Evolutionary conservation across 2,797 vertebrate species (phyloP), one percentile per base, ranked within the genome.

Genomic region (Pitangus sulphuratus): DNA sequence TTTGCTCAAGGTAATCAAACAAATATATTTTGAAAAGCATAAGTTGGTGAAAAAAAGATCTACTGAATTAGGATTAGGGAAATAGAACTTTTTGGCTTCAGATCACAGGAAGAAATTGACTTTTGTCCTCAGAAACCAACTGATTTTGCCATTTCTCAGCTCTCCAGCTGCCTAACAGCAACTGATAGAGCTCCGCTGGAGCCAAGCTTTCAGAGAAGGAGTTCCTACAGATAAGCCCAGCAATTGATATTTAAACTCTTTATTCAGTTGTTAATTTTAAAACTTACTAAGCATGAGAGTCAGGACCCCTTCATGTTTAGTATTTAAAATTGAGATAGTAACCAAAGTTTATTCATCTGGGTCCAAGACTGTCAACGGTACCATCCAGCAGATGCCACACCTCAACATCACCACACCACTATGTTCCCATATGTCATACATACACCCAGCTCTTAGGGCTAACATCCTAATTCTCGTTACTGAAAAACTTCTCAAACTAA

Each of bases 1-100:
- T 94, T 66, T 69, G 39, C 53, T 91, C 60, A 30, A 17, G 40
- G 57, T 76, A 92, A 83, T 86, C 45, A 87, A 88, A 81, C 1
- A 89, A 87, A 68, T 47, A 66, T 7, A 8, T 13, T 86, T 47
- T 93, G n/a, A 51, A 70, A 94, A 92, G 40, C 26, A 64, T 21
- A 64, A 33, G 30, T 28, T 44, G 33, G 4, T 75, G 19, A 8
- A 24, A n/a, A 44, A 45, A 86, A 66, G 9, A 28, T 56, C 18
- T 24, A 12, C 11, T 79, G 62, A 75, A 79, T 42, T 62, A 75
- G 1, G 7, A 50, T 22, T 57, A 35, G 30, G 8, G 8, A 91
- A 94, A 90, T 5, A 1, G 17, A 86, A 64, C 8, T 72, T 91
- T 42, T 33, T 71, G 16, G 22, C 40, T 86, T 77, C 56, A 53